Conservation (phyloP, 1,140 invertebrate genomes). For the Drosophila ficusphila region DNA sequence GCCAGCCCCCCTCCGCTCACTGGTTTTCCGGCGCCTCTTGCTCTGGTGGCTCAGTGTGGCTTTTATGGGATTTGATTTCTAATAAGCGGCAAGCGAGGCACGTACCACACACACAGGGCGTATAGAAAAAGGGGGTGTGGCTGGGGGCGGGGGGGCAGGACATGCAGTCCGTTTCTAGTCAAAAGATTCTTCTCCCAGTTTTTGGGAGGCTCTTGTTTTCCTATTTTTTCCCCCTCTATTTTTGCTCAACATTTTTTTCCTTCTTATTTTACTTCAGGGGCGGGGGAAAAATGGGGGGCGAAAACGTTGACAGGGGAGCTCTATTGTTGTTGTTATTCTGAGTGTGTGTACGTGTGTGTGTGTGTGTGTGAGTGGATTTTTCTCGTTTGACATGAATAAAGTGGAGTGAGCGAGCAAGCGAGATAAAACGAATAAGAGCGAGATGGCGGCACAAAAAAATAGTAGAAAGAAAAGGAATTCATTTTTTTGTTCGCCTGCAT, state of each 20-base stretch:
- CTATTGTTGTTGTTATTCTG: slow-evolving; percentile 21
- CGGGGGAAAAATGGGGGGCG: neutral
- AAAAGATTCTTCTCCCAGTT: slow-evolving; percentile 34
- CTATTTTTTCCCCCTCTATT: slow-evolving; percentile 4
- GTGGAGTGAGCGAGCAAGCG: slow-evolving; percentile 2
- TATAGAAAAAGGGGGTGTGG: neutral
- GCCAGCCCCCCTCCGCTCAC: neutral
- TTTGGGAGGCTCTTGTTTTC: slow-evolving; percentile 45
- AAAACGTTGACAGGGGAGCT: slow-evolving; percentile 59
- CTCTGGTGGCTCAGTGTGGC: slow-evolving; percentile 70
- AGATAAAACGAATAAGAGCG: slow-evolving; percentile 15
- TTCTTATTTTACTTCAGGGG: neutral
- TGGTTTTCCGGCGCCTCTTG: slow-evolving; percentile 36
- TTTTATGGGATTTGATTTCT: slow-evolving; percentile 82
- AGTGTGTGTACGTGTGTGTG: slow-evolving; percentile 3
- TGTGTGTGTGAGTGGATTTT: slow-evolving; percentile 58
- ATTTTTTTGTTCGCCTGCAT: slow-evolving; percentile 47
- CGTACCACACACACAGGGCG: slow-evolving; percentile 44
- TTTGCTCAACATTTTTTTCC: slow-evolving; percentile 10
- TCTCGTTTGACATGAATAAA: slow-evolving; percentile 68
- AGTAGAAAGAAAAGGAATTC: slow-evolving; percentile 20
- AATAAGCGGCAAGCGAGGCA: slow-evolving; percentile 80
- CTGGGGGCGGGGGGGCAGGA: neutral
- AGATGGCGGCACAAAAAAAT: neutral
- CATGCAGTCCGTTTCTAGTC: slow-evolving; percentile 42